Evolutionary conservation across 2,797 vertebrate species (phyloP).

Genomic region (Threskiornis aethiopicus): DNA sequence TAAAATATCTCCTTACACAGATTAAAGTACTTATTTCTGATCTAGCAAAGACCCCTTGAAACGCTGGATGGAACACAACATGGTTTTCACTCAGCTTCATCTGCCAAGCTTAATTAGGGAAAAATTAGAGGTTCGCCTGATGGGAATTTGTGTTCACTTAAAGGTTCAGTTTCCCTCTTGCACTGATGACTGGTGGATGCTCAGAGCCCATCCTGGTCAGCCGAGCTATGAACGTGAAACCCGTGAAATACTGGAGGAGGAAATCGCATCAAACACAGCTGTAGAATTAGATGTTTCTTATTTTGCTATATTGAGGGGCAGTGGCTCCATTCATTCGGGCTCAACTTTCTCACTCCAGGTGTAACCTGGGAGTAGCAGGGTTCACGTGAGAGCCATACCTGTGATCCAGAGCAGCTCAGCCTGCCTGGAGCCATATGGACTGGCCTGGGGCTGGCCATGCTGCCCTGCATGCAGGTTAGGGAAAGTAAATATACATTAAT

Average conservation of each 20-base stretch:
- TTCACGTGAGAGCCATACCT: not conserved
- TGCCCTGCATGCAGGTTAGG: not conserved
- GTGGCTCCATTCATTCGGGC: not conserved
- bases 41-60: constrained; percentile 34
- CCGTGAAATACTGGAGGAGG: not conserved
- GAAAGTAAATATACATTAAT: not conserved
- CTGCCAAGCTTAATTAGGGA: constrained; percentile 31
- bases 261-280: not conserved
- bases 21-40: constrained; percentile 40
- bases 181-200: not conserved
- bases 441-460: not conserved
- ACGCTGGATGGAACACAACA: not conserved
- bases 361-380: not conserved
- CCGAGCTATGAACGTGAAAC: not conserved
- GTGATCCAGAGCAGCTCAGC: not conserved
- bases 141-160: not conserved
- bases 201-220: not conserved
- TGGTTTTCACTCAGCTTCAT: constrained; percentile 22
- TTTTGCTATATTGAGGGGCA: not conserved
- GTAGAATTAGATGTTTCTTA: not conserved
- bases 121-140: not conserved
- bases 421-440: not conserved
- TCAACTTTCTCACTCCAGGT: not conserved
- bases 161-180: not conserved
- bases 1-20: constrained; percentile 26